Percentiles rank a stretch among this genome's conserved stretches.
Evolutionary conservation across 2,113 vertebrate species (phyloP).

Genomic region (Tretioscincus oriximinensis): DNA sequence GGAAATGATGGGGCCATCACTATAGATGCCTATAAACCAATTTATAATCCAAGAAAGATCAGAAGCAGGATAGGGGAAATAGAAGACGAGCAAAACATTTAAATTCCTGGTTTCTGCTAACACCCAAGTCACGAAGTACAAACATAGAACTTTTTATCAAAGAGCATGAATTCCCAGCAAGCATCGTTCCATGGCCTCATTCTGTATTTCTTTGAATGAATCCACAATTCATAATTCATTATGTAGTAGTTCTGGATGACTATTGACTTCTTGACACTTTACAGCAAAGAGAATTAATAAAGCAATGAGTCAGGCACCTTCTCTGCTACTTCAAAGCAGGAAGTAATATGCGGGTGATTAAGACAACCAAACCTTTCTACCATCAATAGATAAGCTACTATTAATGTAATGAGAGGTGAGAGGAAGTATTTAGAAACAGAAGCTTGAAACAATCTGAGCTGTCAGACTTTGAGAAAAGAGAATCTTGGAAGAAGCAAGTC

Average conservation of each 20-base stretch:
- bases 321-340: conserved; percentile 11
- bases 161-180: background rate
- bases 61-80: background rate
- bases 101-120: no score
- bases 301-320: background rate
- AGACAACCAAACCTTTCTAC: background rate
- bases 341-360: conserved; percentile 13
- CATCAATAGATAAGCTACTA: conserved; percentile 14
- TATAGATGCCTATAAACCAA: no score
- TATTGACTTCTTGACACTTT: conserved; percentile 16
- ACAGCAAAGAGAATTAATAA: conserved; percentile 20
- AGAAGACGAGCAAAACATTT: no score
- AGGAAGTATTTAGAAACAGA: background rate
- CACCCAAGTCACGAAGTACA: background rate
- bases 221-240: conserved; percentile 34
- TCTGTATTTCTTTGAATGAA: conserved; percentile 38
- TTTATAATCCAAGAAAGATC: no score
- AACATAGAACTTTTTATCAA: conserved; percentile 20
- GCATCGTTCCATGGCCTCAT: conserved; percentile 7
- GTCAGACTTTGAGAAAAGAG: background rate
- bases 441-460: background rate
- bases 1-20: no score
- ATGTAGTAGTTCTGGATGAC: background rate
- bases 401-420: conserved; percentile 22
- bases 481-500: background rate